A percentile compares a stretch with the other conserved stretches of the same genome.
phyloP scores from a whole-genome alignment of 2,113 vertebrate genomes.

The Toxostoma redivivum region DNA sequence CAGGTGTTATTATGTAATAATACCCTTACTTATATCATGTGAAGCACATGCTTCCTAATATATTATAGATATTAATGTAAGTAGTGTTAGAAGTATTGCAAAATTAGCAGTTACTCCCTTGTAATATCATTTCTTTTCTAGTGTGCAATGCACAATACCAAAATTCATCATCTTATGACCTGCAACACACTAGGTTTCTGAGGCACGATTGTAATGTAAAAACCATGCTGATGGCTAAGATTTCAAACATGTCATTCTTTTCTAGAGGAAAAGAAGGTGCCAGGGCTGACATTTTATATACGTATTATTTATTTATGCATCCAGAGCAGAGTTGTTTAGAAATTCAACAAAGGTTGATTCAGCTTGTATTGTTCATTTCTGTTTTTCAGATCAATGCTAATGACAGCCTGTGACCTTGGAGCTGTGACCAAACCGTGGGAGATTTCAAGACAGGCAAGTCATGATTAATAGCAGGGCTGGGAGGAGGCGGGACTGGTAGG shows the following conservation, averaged over 20 bases:
- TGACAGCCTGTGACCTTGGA: conserved; percentile 99
- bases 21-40: conserved; percentile 29
- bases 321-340: conserved; percentile 65
- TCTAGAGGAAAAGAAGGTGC: conserved; percentile 39
- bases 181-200: conserved; percentile 42
- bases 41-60: conserved; percentile 20
- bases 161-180: conserved; percentile 54
- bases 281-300: conserved; percentile 18
- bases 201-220: conserved; percentile 51
- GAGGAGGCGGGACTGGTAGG: conserved; percentile 50
- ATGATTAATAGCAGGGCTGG: conserved; percentile 79
- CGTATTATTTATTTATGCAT: conserved; percentile 66
- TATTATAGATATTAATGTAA: conserved; percentile 42
- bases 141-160: background rate
- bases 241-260: conserved; percentile 55
- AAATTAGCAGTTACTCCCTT: conserved; percentile 37
- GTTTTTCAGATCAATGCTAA: conserved; percentile 97
- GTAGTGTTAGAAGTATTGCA: conserved; percentile 15
- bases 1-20: conserved; percentile 32
- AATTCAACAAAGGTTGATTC: conserved; percentile 75
- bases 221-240: background rate
- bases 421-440: conserved; percentile 99
- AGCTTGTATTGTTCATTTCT: conserved; percentile 76
- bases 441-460: conserved; percentile 95
- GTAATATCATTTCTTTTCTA: conserved; percentile 36